Base-by-base conservation (phyloP, 2,888 invertebrate species). In the Sinopyrophorus schimmeli region DNA sequence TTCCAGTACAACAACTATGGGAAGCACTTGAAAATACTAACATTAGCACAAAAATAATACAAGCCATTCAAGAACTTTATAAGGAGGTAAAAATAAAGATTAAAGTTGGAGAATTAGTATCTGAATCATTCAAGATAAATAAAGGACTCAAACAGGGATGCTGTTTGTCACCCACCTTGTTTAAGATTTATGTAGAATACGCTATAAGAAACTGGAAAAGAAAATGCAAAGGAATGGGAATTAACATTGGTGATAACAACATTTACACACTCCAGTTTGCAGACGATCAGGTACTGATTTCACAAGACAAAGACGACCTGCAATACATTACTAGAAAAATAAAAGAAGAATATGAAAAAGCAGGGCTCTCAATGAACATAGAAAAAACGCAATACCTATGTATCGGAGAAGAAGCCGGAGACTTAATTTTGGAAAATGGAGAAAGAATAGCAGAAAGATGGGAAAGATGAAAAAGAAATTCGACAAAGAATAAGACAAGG, bases 181-280 rank as follows among this genome's bases (percentile, higher is more conserved):
- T n/a, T n/a, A n/a, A n/a, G n/a, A n/a, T n/a, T n/a, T n/a, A n/a
- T n/a, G n/a, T n/a, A n/a, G n/a, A n/a, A n/a, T n/a, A n/a, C n/a
- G n/a, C n/a, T n/a, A n/a, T n/a, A n/a, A n/a, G n/a, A n/a, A n/a
- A n/a, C n/a, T n/a, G n/a, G n/a, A n/a, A n/a, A n/a, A n/a, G n/a
- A n/a, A n/a, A n/a, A n/a, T 9, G 31, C 39, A 26, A 4, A 17
- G 42, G 34, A n/a, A 38, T 50, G 27, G 46, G 32, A 27, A 27
- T 43, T 18, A 4, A 5, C 1, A 10, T 17, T 9, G 24, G 16
- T 32, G 9, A 43, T 31, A 10, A 7, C 5, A 11, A 6, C n/a
- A 41, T 39, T 5, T 30, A 28, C 5, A 39, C 14, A 5, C 18
- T 40, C 10, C 30, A 31, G 5, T 47, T 47, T 40, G 44, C 37